phyloP scores from a whole-genome alignment of 2,888 invertebrate species.

The Dugesia japonica region DNA sequence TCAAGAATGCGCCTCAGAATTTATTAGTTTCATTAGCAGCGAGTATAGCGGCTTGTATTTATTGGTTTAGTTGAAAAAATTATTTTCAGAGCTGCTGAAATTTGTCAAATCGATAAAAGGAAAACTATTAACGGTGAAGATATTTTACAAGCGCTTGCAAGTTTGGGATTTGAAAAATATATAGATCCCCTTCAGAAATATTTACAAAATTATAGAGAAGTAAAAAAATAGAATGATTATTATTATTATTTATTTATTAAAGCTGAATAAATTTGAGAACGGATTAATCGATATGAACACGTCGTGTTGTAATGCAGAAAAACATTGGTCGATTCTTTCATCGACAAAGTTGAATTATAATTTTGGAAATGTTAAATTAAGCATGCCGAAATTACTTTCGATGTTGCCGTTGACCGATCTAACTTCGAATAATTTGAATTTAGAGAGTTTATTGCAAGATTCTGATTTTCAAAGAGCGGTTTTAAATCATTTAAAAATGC shows the following conservation, averaged over 20 bases:
- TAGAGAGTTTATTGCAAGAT: not conserved
- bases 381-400: not conserved
- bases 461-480: not conserved
- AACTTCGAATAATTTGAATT: not conserved
- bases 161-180: conserved; percentile 89
- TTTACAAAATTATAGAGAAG: conserved; percentile 33
- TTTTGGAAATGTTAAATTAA: not conserved
- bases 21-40: conserved; percentile 92
- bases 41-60: conserved; percentile 52
- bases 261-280: not conserved
- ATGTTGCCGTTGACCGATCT: not conserved
- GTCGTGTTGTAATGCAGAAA: no score
- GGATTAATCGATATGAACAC: not conserved
- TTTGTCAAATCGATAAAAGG: conserved; percentile 85
- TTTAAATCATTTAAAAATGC: not conserved
- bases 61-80: not conserved
- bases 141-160: conserved; percentile 80
- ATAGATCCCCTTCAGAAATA: conserved; percentile 69
- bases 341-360: no score
- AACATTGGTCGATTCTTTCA: no score
- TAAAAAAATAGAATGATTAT: not conserved
- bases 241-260: not conserved
- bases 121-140: conserved; percentile 99
- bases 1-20: conserved; percentile 96
- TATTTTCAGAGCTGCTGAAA: conserved; percentile 63